Conservation (phyloP, 2,113 vertebrate genomes). For the Oceanodroma tethys region DNA sequence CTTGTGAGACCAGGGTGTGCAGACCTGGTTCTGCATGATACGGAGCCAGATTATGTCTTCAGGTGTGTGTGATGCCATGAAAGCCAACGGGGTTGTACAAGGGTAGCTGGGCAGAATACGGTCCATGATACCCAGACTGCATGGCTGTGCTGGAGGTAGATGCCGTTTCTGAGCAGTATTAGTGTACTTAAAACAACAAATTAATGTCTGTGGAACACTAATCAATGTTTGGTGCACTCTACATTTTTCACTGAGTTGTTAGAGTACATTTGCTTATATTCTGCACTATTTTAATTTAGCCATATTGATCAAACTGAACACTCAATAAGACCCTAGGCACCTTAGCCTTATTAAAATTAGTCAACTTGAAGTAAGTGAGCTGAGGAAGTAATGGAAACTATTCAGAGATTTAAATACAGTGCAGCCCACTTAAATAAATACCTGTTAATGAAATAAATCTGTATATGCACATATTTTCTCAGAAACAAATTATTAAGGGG, state of each 20-base stretch:
- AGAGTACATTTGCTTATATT: slow-evolving; percentile 82
- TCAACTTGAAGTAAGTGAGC: slow-evolving; percentile 79
- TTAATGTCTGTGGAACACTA: slow-evolving; percentile 28
- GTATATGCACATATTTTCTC: slow-evolving; percentile 73
- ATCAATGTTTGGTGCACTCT: slow-evolving; percentile 72
- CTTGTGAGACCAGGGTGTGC: not conserved
- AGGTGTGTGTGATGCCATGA: not conserved
- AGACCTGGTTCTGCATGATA: not conserved
- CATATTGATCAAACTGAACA: slow-evolving; percentile 81
- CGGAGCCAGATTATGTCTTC: not conserved
- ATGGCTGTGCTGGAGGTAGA: not conserved
- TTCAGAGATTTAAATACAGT: slow-evolving; percentile 77
- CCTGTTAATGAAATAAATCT: slow-evolving; percentile 81
- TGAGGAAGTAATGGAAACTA: slow-evolving; percentile 78
- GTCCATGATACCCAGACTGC: not conserved
- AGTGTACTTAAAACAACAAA: slow-evolving; percentile 43
- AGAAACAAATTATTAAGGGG: slow-evolving; percentile 66
- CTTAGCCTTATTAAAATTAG: slow-evolving; percentile 83
- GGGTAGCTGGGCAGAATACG: not conserved
- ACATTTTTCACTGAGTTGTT: slow-evolving; percentile 81
- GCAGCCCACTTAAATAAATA: slow-evolving; percentile 80
- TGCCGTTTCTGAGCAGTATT: not conserved
- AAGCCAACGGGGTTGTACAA: not conserved
- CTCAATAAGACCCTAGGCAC: slow-evolving; percentile 83
- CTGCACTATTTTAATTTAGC: slow-evolving; percentile 83